These are phyloP conservation scores for Chorisops tibialis DNA, from an alignment of 2,888 invertebrate genomes.

Conservation along the genomic window DNA sequence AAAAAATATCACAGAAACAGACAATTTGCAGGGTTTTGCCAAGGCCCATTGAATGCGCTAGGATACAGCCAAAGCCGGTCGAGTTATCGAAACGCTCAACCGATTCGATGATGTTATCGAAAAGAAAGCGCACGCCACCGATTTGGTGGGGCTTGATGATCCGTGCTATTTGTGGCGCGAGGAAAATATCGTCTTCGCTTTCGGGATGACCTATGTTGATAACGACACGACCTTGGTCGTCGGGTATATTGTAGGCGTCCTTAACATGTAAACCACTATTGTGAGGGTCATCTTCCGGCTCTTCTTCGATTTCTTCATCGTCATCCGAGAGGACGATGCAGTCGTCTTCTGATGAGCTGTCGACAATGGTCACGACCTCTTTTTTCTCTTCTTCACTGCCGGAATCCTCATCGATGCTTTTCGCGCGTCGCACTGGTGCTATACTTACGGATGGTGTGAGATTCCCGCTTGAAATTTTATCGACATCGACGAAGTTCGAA, in stretches of 20 bases:
- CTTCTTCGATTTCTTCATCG: slow-evolving; percentile 73
- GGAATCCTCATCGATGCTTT: slow-evolving; percentile 19
- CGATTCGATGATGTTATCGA: slow-evolving; percentile 96
- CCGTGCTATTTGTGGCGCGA: slow-evolving; percentile 86
- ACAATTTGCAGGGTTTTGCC: slow-evolving; percentile 98
- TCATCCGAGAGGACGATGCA: slow-evolving; percentile 84
- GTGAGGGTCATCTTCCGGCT: slow-evolving; percentile 79
- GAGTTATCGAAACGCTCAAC: slow-evolving; percentile 81
- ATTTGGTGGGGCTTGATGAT: slow-evolving; percentile 97
- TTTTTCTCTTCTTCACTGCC: slow-evolving; percentile 32
- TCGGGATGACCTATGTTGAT: slow-evolving; percentile 92
- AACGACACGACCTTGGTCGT: slow-evolving; percentile 85
- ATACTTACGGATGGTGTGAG: slow-evolving; percentile 55
- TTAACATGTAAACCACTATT: slow-evolving; percentile 93
- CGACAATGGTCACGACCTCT: slow-evolving; percentile 69
- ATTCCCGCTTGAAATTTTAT: slow-evolving; percentile 48
- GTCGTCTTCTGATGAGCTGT: slow-evolving; percentile 73
- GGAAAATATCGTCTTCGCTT: slow-evolving; percentile 84
- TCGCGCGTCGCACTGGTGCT: slow-evolving; percentile 47
- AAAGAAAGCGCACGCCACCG: slow-evolving; percentile 91
- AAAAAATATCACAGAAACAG: slow-evolving; percentile 93
- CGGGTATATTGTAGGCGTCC: slow-evolving; percentile 85
- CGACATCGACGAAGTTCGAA: slow-evolving; percentile 27
- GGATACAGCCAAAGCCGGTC: slow-evolving; percentile 93
- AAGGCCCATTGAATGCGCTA: slow-evolving; percentile 98